These are phyloP conservation scores for Ridgeia piscesae DNA, from an alignment of 1,140 invertebrate species.

Conservation along the genomic window DNA sequence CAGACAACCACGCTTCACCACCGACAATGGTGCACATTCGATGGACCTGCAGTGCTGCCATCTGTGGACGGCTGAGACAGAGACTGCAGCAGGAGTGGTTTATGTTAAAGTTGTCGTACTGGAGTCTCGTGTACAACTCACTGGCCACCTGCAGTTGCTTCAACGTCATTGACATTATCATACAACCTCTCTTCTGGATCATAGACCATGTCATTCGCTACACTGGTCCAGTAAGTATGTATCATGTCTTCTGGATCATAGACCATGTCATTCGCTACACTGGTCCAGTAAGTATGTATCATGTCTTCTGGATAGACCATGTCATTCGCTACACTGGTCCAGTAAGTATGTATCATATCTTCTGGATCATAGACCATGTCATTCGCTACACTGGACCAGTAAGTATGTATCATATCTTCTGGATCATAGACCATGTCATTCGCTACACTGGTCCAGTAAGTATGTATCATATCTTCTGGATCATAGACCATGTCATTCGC, in stretches of 20 bases:
- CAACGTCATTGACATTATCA: slow-evolving; percentile 64
- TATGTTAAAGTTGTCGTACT: slow-evolving; percentile 23
- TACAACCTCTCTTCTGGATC: slow-evolving; percentile 90
- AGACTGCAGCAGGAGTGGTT: slow-evolving; percentile 17
- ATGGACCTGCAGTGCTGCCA: neutral
- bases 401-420: too few species aligned
- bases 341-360: too few species aligned
- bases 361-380: too few species aligned
- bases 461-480: too few species aligned
- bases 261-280: neutral
- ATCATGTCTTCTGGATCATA: neutral
- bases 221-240: slow-evolving; percentile 77
- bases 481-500: too few species aligned
- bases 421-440: too few species aligned
- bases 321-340: neutral
- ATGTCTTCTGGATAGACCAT: too few species aligned
- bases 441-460: too few species aligned
- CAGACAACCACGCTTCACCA: neutral
- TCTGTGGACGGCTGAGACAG: neutral
- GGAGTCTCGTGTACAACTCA: slow-evolving; percentile 50
- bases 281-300: neutral
- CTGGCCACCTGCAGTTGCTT: slow-evolving; percentile 35
- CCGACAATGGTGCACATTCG: slow-evolving; percentile 6
- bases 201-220: slow-evolving; percentile 86
- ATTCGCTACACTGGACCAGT: too few species aligned